Conservation (phyloP, 2,113 vertebrate genomes). For the Oreotrochilus melanogaster region DNA sequence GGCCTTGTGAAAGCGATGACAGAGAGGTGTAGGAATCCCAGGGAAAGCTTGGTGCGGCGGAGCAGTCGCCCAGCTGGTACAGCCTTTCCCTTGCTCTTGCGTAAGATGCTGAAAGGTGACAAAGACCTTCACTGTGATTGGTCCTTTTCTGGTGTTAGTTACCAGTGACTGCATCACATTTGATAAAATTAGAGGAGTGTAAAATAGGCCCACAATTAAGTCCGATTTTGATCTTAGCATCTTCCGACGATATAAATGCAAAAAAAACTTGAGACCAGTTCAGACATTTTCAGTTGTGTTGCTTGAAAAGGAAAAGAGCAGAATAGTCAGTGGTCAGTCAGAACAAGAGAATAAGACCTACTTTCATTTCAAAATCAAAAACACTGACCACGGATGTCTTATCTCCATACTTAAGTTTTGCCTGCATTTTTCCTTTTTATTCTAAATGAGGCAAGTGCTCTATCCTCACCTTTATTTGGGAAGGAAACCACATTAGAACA, state of each 20-base stretch:
- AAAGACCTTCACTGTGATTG: background rate
- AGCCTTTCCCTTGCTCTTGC: background rate
- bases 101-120: background rate
- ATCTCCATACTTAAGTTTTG: background rate
- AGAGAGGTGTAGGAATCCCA: constrained; percentile 22
- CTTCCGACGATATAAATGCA: constrained; percentile 24
- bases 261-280: background rate
- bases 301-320: background rate
- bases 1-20: background rate
- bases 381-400: background rate
- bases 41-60: background rate
- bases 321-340: background rate
- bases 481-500: background rate
- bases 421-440: background rate
- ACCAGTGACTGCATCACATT: background rate
- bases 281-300: background rate
- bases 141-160: constrained; percentile 30
- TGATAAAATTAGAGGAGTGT: constrained; percentile 8
- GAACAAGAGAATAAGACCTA: background rate
- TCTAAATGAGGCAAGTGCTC: background rate
- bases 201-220: constrained; percentile 9
- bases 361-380: background rate
- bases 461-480: background rate
- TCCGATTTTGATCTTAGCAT: constrained; percentile 48
- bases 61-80: background rate